phyloP scores from a whole-genome alignment of 2,888 invertebrate genomes.

The Pheosia tremula region DNA sequence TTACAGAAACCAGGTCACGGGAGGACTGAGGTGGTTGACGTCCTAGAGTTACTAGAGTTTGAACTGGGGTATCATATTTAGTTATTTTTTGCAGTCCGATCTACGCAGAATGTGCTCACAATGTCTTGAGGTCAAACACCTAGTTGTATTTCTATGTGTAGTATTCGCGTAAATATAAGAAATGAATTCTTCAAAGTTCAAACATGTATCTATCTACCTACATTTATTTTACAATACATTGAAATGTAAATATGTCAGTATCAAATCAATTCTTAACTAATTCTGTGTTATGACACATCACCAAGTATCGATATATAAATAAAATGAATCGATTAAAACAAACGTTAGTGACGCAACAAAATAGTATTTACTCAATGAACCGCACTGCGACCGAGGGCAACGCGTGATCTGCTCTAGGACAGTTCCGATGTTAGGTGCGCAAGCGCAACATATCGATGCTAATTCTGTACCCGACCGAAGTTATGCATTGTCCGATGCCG shows the following conservation, averaged over 20 bases:
- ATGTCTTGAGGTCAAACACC: no score
- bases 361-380: conserved; percentile 51
- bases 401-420: conserved; percentile 58
- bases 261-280: not conserved
- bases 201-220: no score
- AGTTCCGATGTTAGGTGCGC: conserved; percentile 35
- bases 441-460: conserved; percentile 71
- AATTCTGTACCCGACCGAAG: conserved; percentile 71
- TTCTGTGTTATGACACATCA: not conserved
- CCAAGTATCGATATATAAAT: not conserved
- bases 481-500: conserved; percentile 74
- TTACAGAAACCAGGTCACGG: no score
- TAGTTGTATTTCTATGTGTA: no score
- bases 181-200: no score
- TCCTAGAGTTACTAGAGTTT: no score
- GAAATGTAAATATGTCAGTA: not conserved
- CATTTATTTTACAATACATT: not conserved
- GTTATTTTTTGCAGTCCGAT: no score
- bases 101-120: no score
- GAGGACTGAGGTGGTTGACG: no score
- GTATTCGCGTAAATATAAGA: no score
- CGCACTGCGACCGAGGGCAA: conserved; percentile 42
- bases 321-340: conserved; percentile 7
- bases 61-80: no score
- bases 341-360: conserved; percentile 39